Evolutionary conservation across 2,888 invertebrate genomes (phyloP), one percentile per base, ranked within the genome.

Genomic region (Torymus tubicola): DNA sequence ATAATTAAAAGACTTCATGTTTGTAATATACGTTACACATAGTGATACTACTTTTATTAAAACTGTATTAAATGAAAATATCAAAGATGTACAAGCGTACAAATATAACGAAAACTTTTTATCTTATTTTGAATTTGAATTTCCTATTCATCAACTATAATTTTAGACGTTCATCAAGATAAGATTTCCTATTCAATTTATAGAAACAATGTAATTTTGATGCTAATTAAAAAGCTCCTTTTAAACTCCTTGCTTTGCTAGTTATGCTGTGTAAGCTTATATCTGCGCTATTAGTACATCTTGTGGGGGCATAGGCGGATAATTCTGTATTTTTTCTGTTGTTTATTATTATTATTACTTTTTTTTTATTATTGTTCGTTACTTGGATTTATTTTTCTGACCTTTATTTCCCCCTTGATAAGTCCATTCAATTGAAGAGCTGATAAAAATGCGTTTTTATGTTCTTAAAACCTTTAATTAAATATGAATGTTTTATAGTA

Each of bases 31-130:
- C 11, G n/a, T 42, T 21, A 18, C 57, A 21, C 18, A 64, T 64
- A 64, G 16, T 18, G 12, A n/a, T 53, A 42, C 18, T 63, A 42
- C 31, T 24, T 63, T 14, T 52, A 52, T 60, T 60, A 21, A 63
- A 72, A 72, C 13, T 74, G 73, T 74, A 21, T 71, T 12, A 42
- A 42, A 53, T 24, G 50, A 60, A 67, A 67, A 18, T 58, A 61
- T 50, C 60, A 21, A 18, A 78, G 21, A 68, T 78, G 78, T 78
- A 78, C 82, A 78, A 83, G 67, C 81, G 80, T 83, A 80, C 80
- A 82, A 84, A 82, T 84, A 78, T 69, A 73, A 52, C 64, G 2
- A 16, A 60, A 13, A 76, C 55, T 76, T 76, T 76, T 57, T 76
- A 69, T 42, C 31, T 12, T 42, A 69, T 12, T 21, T 16, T 18